phyloP scores from a whole-genome alignment of 2,888 invertebrate species.

The Amphimallon solstitiale region DNA sequence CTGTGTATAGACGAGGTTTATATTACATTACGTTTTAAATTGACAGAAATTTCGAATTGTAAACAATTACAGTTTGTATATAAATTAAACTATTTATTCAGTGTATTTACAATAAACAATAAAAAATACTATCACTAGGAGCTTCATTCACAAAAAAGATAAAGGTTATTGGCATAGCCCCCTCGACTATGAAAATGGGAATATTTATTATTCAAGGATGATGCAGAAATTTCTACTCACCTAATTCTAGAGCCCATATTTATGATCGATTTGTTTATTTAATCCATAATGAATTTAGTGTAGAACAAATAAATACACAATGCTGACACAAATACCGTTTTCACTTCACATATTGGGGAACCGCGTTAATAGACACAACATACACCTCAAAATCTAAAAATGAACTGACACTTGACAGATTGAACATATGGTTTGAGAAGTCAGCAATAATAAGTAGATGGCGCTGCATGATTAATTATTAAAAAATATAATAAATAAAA shows the following conservation, averaged over 20 bases:
- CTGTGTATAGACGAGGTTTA: constrained; percentile 64
- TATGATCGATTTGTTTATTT: constrained; percentile 34
- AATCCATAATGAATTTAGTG: constrained; percentile 37
- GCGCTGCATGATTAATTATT: not conserved
- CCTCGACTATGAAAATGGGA: constrained; percentile 8
- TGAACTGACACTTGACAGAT: constrained; percentile 41
- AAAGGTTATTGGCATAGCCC: constrained; percentile 24
- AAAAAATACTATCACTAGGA: not conserved
- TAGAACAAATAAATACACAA: constrained; percentile 36
- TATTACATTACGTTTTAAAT: not conserved
- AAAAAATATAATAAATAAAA: too few species aligned
- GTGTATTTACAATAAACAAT: not conserved
- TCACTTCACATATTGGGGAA: constrained; percentile 40
- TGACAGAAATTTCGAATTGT: not conserved
- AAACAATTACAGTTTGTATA: not conserved
- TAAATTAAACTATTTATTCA: not conserved
- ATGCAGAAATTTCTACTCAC: constrained; percentile 53
- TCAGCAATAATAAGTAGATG: constrained; percentile 15
- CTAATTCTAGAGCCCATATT: constrained; percentile 67
- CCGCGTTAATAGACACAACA: constrained; percentile 23
- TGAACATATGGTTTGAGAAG: constrained; percentile 36
- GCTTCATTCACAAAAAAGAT: constrained; percentile 25
- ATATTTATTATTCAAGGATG: constrained; percentile 1
- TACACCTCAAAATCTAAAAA: constrained; percentile 33
- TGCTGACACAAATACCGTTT: constrained; percentile 19